Evolutionary conservation across 1,140 invertebrate species (phyloP).

Genomic region (Aphis craccivora): DNA sequence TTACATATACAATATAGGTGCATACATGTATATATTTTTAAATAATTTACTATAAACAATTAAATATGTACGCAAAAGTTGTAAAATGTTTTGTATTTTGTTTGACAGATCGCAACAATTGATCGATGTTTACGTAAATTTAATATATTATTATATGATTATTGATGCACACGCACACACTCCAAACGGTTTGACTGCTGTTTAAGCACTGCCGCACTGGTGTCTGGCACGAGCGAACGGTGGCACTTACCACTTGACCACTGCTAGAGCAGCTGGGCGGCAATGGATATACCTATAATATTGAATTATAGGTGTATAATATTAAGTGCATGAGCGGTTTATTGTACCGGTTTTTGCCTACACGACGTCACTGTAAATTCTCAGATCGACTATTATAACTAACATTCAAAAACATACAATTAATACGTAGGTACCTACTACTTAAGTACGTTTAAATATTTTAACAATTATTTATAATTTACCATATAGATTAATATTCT

Average conservation of each 20-base stretch:
- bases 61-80: not conserved
- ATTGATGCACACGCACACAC: not conserved
- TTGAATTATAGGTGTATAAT: not conserved
- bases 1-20: not conserved
- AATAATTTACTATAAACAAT: not conserved
- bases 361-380: not conserved
- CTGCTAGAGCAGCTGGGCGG: not conserved
- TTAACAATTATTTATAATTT: not conserved
- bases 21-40: not conserved
- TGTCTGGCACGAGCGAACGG: not conserved
- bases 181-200: not conserved
- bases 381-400: not conserved
- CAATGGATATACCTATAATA: not conserved
- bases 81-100: not conserved
- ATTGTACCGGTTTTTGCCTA: constrained; percentile 38
- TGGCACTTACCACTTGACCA: not conserved
- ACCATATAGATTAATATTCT: not conserved
- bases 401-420: not conserved
- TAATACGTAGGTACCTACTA: not conserved
- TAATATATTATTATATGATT: not conserved
- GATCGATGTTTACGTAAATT: not conserved
- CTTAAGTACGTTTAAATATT: not conserved
- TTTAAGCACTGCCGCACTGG: constrained; percentile 20
- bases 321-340: not conserved
- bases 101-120: not conserved